Evolutionary conservation across 2,113 vertebrate species (phyloP), one percentile per base, ranked within the genome.

Genomic region (Perognathus longimembris): DNA sequence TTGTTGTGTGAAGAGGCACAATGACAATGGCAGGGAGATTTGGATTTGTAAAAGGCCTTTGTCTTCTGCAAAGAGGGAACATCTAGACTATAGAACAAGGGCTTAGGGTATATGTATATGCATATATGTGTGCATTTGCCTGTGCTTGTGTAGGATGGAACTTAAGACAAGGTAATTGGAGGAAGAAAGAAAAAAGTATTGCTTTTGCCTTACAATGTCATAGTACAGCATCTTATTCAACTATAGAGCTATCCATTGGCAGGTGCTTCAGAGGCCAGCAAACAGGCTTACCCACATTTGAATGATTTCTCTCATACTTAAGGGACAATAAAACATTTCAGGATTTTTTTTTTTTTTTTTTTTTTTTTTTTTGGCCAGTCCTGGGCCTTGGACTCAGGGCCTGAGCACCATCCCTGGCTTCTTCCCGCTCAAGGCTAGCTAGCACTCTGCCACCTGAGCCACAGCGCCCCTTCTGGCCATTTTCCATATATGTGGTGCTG

Each of bases 251-350:
- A 36, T 40, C 34, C 34, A 7, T 57, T 78, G 84, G 28, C 59
- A 59, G 26, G 4, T 74, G 34, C 38, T 78, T 88, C 54, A 28
- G 26, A 81, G 54, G 38, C 40, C 30, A 67, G 10, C 38, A 20
- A 4, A n/a, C 32, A 32, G 21, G 6, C 28, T 66, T 54, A 14
- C 11, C 63, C 70, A 83, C 21, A 70, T 54, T 54, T 21, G 26
- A 87, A 50, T 90, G 64, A 42, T 83, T 76, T 78, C 50, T 32
- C 11, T 94, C 40, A 63, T 74, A 21, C 4, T 82, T 34, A 92
- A 91, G 78, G 59, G 63, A 64, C 28, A 85, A n/a, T 63, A 36
- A 73, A 89, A 73, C 64, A 45, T 12, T 54, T 54, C 14, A 15
- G 50, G 50, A 17, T 67, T 81, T 36, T 50, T 89, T 3, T 57